Conservation (phyloP, 2,797 vertebrate species). For the Spinus olivaceus region DNA sequence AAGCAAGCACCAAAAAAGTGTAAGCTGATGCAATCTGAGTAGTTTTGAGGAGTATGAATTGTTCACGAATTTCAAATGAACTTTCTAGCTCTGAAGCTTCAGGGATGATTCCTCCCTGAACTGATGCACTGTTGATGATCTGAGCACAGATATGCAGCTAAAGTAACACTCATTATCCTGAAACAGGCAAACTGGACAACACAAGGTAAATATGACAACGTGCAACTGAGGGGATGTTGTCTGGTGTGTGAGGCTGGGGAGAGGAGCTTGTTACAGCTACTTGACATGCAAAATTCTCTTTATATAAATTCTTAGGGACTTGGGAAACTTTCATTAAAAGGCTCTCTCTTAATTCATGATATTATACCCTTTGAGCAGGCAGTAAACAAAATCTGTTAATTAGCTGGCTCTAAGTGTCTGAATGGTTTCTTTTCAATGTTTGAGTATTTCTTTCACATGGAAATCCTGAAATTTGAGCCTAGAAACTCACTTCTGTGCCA, state of each 20-base stretch:
- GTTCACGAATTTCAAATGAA: background rate
- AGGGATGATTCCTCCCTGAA: background rate
- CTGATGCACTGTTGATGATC: background rate
- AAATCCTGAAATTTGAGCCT: background rate
- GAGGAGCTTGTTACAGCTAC: background rate
- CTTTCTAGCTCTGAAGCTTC: background rate
- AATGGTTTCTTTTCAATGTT: background rate
- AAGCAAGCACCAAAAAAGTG: background rate
- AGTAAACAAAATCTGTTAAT: slow-evolving; percentile 6
- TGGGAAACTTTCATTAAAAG: background rate
- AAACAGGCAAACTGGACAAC: background rate
- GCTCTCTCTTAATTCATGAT: background rate
- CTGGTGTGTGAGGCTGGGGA: background rate
- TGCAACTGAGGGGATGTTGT: background rate
- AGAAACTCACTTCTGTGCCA: background rate
- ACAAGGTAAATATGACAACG: background rate
- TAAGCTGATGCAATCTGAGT: rapidly evolving
- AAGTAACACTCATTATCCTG: background rate
- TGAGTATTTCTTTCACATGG: background rate
- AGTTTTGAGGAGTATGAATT: background rate
- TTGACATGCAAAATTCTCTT: background rate
- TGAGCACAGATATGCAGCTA: background rate
- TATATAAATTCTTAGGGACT: background rate
- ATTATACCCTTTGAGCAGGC: background rate
- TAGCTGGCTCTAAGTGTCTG: background rate